phyloP scores from a whole-genome alignment of 2,797 vertebrate species.

The Luscinia megarhynchos region DNA sequence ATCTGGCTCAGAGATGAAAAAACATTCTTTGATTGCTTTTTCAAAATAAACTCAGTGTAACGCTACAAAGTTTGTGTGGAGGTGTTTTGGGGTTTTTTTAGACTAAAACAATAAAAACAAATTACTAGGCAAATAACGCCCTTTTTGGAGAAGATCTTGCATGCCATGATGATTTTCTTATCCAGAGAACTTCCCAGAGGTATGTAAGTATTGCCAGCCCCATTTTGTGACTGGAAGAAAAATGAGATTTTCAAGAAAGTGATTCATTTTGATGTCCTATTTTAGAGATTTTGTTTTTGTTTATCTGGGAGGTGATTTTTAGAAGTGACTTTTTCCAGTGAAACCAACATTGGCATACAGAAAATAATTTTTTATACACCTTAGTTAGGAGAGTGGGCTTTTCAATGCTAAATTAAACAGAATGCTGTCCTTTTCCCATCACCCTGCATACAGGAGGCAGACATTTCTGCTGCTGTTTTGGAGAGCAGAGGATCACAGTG shows the following conservation, averaged over 20 bases:
- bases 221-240: neutral
- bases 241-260: conserved; percentile 17
- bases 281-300: neutral
- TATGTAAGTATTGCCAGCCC: neutral
- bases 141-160: conserved; percentile 9
- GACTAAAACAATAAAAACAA: conserved; percentile 24
- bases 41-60: conserved; percentile 58
- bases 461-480: neutral
- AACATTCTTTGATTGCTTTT: conserved; percentile 50
- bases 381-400: neutral
- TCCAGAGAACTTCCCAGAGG: neutral
- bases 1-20: conserved; percentile 41
- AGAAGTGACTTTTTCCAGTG: neutral
- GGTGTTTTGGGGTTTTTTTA: neutral
- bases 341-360: neutral
- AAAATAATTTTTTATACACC: neutral
- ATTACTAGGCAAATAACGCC: neutral
- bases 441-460: fast-evolving
- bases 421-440: neutral
- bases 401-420: neutral
- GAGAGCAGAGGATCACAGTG: neutral
- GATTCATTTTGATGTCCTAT: neutral
- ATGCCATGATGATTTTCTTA: neutral
- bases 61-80: neutral
- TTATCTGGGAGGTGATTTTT: neutral